phyloP scores from a whole-genome alignment of 2,888 invertebrate species.

The Tetrapedia diversipes region DNA sequence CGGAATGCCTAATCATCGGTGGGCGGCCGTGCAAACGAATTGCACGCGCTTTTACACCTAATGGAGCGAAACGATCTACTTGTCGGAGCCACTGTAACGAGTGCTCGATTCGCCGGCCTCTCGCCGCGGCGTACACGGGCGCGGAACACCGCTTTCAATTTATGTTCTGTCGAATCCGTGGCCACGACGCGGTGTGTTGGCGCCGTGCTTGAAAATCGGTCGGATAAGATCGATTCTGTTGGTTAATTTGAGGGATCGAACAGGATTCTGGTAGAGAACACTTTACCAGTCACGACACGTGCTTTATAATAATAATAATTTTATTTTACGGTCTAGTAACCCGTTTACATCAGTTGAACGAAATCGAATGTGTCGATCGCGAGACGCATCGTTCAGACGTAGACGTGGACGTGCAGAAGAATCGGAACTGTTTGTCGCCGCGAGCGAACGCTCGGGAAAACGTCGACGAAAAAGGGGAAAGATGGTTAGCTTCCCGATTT shows the following conservation, averaged over 20 bases:
- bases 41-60: slow-evolving; percentile 57
- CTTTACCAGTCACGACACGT: too few species aligned
- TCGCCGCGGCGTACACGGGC: not conserved
- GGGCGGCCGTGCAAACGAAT: slow-evolving; percentile 45
- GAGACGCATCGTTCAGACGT: slow-evolving; percentile 12
- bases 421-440: too few species aligned
- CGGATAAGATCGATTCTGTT: slow-evolving; percentile 38
- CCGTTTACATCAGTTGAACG: too few species aligned
- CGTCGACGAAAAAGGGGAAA: not conserved
- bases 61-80: slow-evolving; percentile 58
- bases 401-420: not conserved
- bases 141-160: slow-evolving; percentile 18
- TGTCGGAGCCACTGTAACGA: slow-evolving; percentile 37
- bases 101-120: slow-evolving; percentile 23
- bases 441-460: not conserved
- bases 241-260: too few species aligned
- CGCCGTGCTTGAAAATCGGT: slow-evolving; percentile 46
- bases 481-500: not conserved
- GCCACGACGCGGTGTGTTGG: not conserved
- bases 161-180: slow-evolving; percentile 7
- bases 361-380: slow-evolving; percentile 29
- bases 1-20: slow-evolving; percentile 43
- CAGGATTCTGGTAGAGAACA: too few species aligned
- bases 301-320: too few species aligned
- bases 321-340: too few species aligned